Evolutionary conservation across 2,797 vertebrate species (phyloP).

Genomic region (Cheirogaleus major): DNA sequence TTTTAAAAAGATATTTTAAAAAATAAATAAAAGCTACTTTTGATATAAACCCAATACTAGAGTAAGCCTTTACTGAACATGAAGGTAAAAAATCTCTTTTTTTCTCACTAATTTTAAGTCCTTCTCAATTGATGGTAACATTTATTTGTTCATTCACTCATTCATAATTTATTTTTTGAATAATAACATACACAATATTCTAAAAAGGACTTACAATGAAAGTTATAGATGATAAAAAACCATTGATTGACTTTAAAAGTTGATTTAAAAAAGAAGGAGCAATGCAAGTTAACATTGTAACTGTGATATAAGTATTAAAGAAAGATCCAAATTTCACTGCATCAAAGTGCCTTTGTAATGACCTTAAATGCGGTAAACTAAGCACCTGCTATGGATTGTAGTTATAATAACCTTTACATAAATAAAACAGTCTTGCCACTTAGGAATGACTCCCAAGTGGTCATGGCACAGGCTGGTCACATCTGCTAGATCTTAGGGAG

Average conservation of each 20-base stretch:
- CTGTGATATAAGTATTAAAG: neutral
- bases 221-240: neutral
- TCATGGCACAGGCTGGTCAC: slow-evolving; percentile 66
- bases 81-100: neutral
- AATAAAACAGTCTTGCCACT: slow-evolving; percentile 54
- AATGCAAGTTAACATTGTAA: neutral
- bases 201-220: neutral
- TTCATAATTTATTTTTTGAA: neutral
- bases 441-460: slow-evolving; percentile 71
- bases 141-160: neutral
- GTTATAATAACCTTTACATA: slow-evolving; percentile 53
- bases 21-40: neutral
- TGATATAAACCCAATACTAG: neutral
- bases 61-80: neutral
- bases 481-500: slow-evolving; percentile 63
- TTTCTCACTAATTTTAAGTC: neutral
- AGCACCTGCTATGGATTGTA: slow-evolving; percentile 65
- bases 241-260: neutral
- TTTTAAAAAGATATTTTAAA: neutral
- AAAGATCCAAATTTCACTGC: neutral
- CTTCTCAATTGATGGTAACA: neutral
- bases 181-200: neutral
- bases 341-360: slow-evolving; percentile 59
- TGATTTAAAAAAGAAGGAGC: neutral
- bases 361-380: slow-evolving; percentile 39